A percentile compares a stretch with the other conserved stretches of the same genome.
Evolutionary conservation across 2,797 vertebrate genomes (phyloP).

Genomic region (Cirrhinus mrigala): DNA sequence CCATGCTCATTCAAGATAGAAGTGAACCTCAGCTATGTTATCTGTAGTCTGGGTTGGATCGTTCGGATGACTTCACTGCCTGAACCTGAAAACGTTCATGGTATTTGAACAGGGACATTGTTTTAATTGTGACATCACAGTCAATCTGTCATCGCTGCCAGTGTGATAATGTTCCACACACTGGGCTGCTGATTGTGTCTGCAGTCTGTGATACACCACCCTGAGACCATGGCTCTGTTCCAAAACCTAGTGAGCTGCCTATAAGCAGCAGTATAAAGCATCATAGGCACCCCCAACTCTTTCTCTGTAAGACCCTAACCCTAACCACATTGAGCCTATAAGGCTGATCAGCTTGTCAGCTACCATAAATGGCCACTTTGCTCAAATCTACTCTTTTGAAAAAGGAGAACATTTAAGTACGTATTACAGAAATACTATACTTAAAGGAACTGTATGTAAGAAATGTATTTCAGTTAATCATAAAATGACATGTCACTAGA

Average conservation of each 20-base stretch:
- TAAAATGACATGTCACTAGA: too few relatives aligned
- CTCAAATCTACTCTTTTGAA: too few relatives aligned
- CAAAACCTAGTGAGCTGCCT: slow-evolving; percentile 26
- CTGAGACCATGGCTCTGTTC: not conserved
- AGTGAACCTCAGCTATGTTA: slow-evolving; percentile 59
- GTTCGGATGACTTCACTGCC: slow-evolving; percentile 71
- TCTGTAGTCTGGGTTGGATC: slow-evolving; percentile 64
- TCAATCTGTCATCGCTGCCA: slow-evolving; percentile 60
- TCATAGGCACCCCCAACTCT: not conserved
- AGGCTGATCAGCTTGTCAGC: too few relatives aligned
- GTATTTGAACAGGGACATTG: slow-evolving; percentile 63
- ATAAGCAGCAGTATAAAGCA: not conserved
- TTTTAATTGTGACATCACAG: slow-evolving; percentile 68
- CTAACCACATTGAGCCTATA: too few relatives aligned
- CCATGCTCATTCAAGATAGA: slow-evolving; percentile 66
- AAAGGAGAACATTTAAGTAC: too few relatives aligned
- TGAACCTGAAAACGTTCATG: slow-evolving; percentile 64
- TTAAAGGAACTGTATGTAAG: too few relatives aligned
- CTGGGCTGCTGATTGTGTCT: slow-evolving; percentile 14
- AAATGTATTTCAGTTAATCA: too few relatives aligned
- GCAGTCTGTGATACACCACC: not conserved
- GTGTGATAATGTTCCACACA: slow-evolving; percentile 61
- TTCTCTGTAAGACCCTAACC: not conserved
- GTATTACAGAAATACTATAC: too few relatives aligned
- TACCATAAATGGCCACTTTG: too few relatives aligned